These are phyloP conservation scores for Halcyon smyrnensis DNA, from an alignment of 2,797 vertebrate species.

Conservation along the genomic window DNA sequence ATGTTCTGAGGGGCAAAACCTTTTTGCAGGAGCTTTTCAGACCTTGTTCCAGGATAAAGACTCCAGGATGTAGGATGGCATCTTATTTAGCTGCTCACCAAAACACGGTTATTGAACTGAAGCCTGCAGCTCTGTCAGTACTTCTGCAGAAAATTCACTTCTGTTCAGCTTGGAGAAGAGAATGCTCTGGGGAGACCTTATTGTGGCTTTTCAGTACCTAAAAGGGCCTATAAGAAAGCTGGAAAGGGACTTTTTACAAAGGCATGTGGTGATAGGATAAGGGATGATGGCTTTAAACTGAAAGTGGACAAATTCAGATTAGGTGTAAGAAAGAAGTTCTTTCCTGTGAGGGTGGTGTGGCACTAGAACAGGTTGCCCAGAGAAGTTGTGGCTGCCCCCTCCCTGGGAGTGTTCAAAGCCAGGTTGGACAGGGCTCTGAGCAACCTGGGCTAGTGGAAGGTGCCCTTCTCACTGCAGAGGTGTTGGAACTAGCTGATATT, in stretches of 20 bases:
- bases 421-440: not conserved
- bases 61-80: not conserved
- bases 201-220: not conserved
- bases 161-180: not conserved
- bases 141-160: slow-evolving; percentile 26
- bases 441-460: not conserved
- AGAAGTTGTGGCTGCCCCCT: not conserved
- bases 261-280: not conserved
- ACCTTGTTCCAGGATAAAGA: not conserved
- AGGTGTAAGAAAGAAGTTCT: not conserved
- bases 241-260: not conserved
- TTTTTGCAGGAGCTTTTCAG: slow-evolving; percentile 7
- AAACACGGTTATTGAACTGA: not conserved
- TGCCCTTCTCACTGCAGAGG: not conserved
- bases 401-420: not conserved
- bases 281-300: not conserved
- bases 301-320: not conserved
- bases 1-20: not conserved
- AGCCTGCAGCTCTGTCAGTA: slow-evolving; percentile 17
- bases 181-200: not conserved
- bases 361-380: not conserved
- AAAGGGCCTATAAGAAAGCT: not conserved
- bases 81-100: slow-evolving; percentile 12
- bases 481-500: not conserved
- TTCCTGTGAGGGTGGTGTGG: not conserved